Evolutionary conservation across 2,888 invertebrate genomes (phyloP), one percentile per base, ranked within the genome.

Genomic region (Galeruca laticollis): DNA sequence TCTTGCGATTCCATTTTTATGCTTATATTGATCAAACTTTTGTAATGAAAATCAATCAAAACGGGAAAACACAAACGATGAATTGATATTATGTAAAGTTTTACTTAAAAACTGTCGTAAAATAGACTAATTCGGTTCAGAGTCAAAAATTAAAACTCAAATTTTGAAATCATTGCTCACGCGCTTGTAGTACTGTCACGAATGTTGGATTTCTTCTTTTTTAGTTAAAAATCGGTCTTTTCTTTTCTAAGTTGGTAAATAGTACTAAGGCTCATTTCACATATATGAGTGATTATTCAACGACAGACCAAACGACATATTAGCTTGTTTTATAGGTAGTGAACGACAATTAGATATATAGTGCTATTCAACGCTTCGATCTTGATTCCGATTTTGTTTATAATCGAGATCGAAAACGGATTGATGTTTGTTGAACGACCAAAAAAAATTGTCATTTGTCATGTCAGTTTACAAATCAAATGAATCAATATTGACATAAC

Each of bases 11-110:
- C 72, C 72, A 72, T 72, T 35, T 64, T 69, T 64, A n/a, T 21
- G 13, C 31, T n/a, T 68, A 47, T 47, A 71, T 71, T 68, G 71
- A 71, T 71, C 71, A 71, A 71, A 71, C 71, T 68, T 70, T 52
- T 8, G 4, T 43, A 18, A 18, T 18, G 33, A 57, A 47, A 47
- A 47, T 47, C 47, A 47, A 47, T 47, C 13, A 35, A 56, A 31
- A n/a, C 35, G 10, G 2, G 13, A 35, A 57, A 33, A 11, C 35
- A 31, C 20, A 20, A 31, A 51, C 20, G 20, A 63, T n/a, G 52
- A 20, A 64, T 56, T 20, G n/a, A 37, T 11, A 47, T 31, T 8
- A 26, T 15, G 13, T 3, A 47, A 60, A 21, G 1, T 47, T 43
- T 60, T 26, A 11, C 15, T 11, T 20, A 60, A 13, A 33, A 13